Evolutionary conservation across 1,140 invertebrate genomes (phyloP), one percentile per base, ranked within the genome.

Genomic region (Lanistes nyassanus): DNA sequence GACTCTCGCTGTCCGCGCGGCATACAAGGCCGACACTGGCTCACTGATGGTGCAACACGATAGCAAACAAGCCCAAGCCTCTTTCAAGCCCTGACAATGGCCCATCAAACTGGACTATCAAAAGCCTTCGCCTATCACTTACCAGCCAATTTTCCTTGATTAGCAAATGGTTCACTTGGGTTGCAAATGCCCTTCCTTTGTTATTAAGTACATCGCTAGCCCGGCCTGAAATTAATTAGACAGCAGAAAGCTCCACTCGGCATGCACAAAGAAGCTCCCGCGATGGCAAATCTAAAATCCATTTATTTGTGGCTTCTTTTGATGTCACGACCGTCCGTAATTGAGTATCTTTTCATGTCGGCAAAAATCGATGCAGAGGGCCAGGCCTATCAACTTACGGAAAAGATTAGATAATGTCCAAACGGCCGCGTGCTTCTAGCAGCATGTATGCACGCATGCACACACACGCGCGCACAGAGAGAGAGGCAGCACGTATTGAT

Each of bases 271-370:
- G 29, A 31, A 60, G 56, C 56, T 60, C 29, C 56, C 23, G 56
- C 23, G 23, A 26, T 60, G 42, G 11, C 56, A 60, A 31, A 60
- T 60, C 56, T 60, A 7, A 60, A 60, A 60, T 26, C 56, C 56
- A 60, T 60, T 31, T 60, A 60, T 60, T 60, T 60, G 56, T 60
- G 23, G 56, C n/a, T 31, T n/a, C n/a, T 31, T 60, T 60, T 60
- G 56, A 60, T 26, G 56, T 60, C 56, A 60, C n/a, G n/a, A 9
- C 56, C 9, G 19, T 47, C 23, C 7, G 56, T 60, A 60, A 60
- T 60, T n/a, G 56, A 60, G 23, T 60, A 60, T 60, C 56, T 60
- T 60, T 60, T 60, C 56, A 60, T 60, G 56, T 60, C 29, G 9
- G 56, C n/a, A 31, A 60, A n/a, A 23, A 31, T 60, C 56, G 56